Conservation (phyloP, 2,113 vertebrate genomes). For the Chelonoidis abingdonii region DNA sequence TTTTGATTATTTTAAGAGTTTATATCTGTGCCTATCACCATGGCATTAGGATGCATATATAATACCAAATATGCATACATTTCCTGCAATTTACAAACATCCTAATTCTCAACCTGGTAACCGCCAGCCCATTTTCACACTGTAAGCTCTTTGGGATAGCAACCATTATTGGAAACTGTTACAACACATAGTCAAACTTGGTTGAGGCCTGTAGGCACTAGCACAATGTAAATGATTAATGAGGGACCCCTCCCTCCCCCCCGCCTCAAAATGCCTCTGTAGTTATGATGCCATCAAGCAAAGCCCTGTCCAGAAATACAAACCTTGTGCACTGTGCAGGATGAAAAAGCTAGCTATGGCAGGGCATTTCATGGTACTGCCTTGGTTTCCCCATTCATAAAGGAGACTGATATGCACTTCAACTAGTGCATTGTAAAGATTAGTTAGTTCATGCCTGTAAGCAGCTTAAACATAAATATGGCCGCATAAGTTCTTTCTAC, state of each 20-base stretch:
- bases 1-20: not conserved
- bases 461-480: rapidly evolving
- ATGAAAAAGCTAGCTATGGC: not conserved
- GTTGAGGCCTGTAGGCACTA: not conserved
- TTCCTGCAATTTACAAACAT: not conserved
- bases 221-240: not conserved
- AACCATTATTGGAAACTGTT: not conserved
- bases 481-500: not conserved
- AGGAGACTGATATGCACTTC: rapidly evolving
- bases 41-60: not conserved
- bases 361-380: not conserved
- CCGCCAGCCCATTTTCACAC: not conserved
- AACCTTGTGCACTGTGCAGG: not conserved
- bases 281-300: not conserved
- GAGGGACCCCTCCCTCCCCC: not conserved
- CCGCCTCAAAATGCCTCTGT: not conserved
- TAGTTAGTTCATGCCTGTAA: not conserved
- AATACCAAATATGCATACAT: not conserved
- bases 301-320: not conserved
- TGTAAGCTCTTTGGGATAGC: not conserved
- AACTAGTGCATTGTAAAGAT: not conserved
- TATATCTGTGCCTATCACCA: not conserved
- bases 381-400: not conserved
- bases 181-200: not conserved
- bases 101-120: not conserved